Conservation (phyloP, 1,140 invertebrate species). For the Planococcus citri region DNA sequence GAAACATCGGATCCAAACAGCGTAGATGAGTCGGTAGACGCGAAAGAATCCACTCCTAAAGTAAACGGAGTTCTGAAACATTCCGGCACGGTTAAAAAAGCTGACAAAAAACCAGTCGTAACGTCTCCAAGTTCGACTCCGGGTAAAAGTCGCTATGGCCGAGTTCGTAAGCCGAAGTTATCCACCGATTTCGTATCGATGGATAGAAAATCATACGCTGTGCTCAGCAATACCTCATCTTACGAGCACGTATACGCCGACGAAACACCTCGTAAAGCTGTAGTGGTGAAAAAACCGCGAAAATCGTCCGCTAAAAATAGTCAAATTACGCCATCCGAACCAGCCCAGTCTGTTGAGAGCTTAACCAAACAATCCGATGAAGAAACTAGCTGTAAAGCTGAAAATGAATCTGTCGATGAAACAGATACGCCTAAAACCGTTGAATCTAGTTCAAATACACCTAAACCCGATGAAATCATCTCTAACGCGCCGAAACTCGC, state of each 20-base stretch:
- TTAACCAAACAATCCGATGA: neutral
- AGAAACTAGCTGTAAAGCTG: neutral
- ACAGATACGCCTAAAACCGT: neutral
- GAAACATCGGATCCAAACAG: neutral
- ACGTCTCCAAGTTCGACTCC: neutral
- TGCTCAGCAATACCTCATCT: neutral
- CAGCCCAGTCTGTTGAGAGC: neutral
- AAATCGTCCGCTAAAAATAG: neutral
- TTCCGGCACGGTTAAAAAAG: neutral
- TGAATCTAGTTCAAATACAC: too few relatives aligned
- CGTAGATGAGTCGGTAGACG: neutral
- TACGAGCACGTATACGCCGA: neutral
- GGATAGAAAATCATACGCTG: constrained; percentile 7
- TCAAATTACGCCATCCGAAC: neutral
- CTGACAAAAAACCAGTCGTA: neutral
- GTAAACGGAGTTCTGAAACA: neutral
- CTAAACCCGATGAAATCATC: neutral
- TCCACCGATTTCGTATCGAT: neutral
- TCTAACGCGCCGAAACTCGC: too few relatives aligned
- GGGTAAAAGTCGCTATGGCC: constrained; percentile 7
- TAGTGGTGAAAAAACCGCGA: neutral
- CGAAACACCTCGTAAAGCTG: neutral
- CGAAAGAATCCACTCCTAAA: neutral
- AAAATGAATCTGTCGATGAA: neutral
- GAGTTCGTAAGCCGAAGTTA: neutral